These are phyloP conservation scores for Menura novaehollandiae DNA, from an alignment of 2,113 vertebrate species.

Conservation along the genomic window DNA sequence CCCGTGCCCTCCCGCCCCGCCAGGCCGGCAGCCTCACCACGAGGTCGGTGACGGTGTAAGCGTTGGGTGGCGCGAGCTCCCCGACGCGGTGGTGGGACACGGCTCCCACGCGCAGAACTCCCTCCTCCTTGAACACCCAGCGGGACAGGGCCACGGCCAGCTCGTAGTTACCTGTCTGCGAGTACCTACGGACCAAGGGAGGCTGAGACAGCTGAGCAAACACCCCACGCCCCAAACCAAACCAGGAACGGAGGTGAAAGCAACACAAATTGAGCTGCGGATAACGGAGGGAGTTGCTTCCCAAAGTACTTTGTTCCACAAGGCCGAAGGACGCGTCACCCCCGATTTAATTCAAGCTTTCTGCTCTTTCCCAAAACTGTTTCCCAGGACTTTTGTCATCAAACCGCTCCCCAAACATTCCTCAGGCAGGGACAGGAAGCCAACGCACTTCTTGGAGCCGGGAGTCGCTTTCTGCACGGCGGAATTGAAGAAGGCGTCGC, in stretches of 20 bases:
- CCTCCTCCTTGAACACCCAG: conserved; percentile 99
- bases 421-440: not conserved
- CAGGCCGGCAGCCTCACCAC: conserved; percentile 79
- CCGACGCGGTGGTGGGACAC: conserved; percentile 93
- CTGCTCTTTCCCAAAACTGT: not conserved
- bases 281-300: not conserved
- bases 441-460: conserved; percentile 82
- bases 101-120: conserved; percentile 90
- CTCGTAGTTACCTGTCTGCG: conserved; percentile 90
- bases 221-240: fast-evolving
- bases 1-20: no score
- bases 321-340: fast-evolving
- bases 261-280: no score
- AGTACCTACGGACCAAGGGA: conserved; percentile 62
- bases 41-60: conserved; percentile 94
- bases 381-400: not conserved
- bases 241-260: fast-evolving
- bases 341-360: not conserved
- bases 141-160: conserved; percentile 89
- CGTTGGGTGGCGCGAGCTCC: conserved; percentile 82
- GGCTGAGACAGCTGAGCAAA: not conserved
- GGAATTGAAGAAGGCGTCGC: conserved; percentile 92
- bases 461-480: conserved; percentile 88
- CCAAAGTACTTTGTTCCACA: fast-evolving
- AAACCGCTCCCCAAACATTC: fast-evolving